Evolutionary conservation across 2,797 vertebrate species (phyloP).

Genomic region (Oryzias sinensis): DNA sequence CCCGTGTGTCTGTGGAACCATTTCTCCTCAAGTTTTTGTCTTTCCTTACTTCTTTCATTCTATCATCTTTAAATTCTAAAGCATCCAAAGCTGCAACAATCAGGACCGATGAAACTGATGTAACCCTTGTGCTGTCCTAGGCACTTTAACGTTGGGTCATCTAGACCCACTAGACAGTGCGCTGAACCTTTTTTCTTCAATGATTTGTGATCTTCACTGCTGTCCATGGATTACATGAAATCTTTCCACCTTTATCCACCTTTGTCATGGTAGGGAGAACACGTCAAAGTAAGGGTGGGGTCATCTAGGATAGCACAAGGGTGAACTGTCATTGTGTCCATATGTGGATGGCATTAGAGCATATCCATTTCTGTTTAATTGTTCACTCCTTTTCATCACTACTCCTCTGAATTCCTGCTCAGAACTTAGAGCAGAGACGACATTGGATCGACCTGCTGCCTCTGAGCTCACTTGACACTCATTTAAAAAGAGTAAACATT

Average conservation of each 20-base stretch:
- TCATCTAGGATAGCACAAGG: no score
- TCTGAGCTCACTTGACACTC: not conserved
- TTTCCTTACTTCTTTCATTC: constrained; percentile 23
- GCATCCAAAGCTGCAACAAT: constrained; percentile 7
- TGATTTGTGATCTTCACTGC: no score
- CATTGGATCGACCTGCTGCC: not conserved
- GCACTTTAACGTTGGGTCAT: no score
- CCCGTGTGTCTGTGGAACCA: constrained; percentile 40
- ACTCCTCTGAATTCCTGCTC: constrained; percentile 8
- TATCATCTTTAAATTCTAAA: constrained; percentile 13
- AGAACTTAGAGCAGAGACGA: constrained; percentile 18
- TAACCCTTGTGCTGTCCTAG: no score
- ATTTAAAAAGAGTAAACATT: not conserved
- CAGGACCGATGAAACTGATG: not conserved
- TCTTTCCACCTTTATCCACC: no score
- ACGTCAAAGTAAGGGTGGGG: no score
- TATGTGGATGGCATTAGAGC: not conserved
- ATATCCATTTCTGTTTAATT: constrained; percentile 15
- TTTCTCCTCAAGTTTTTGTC: constrained; percentile 34
- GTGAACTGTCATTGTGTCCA: not conserved
- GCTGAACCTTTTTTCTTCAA: no score
- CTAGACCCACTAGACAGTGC: no score
- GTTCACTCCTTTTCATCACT: constrained; percentile 28
- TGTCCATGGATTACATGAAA: no score
- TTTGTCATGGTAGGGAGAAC: no score